Base-by-base conservation (phyloP, 2,888 invertebrate genomes). In the Melangyna quadrimaculata region DNA sequence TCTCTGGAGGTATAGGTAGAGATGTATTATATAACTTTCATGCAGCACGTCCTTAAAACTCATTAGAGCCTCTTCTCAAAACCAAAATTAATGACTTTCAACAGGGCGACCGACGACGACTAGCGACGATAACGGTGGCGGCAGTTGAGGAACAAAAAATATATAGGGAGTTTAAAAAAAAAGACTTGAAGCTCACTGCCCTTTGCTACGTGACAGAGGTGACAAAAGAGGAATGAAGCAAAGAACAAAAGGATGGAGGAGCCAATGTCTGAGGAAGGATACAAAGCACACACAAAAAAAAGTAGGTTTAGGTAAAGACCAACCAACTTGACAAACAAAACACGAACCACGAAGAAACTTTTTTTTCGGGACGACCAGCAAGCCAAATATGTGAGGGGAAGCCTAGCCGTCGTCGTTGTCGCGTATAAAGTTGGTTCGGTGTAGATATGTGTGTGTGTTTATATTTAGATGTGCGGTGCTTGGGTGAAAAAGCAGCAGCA, bases 51-150 rank as follows among this genome's bases (percentile, higher is more conserved):
- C 86, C 81, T 86, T 86, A 78, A 86, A 86, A 86, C 86, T 86
- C 86, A 86, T 86, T 86, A 86, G 86, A 86, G 86, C 81, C 86
- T 86, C 86, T 86, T 86, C 86, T 86, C 81, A 86, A 86, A 86
- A 81, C 81, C 86, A 74, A 86, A 86, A 86, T 86, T 86, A 86
- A 86, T 86, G 86, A 86, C 86, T 86, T 86, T 86, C 81, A 86
- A 86, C 86, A 78, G 81, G 73, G 9, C 29, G 63, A 7, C 24
- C 12, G 63, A 10, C 7, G 63, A 4, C 19, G 19, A 14, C 2
- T n/a, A n/a, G 45, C 2, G 22, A 27, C 5, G n/a, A n/a, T n/a
- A n/a, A n/a, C 7, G 65, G 17, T 14, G 14, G 51, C 14, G 14
- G 35, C 7, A 59, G 22, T 22, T 22, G 9, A 22, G 67, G 3